Evolutionary conservation across 2,113 vertebrate species (phyloP).

Genomic region (Microcebus ravelobensis): DNA sequence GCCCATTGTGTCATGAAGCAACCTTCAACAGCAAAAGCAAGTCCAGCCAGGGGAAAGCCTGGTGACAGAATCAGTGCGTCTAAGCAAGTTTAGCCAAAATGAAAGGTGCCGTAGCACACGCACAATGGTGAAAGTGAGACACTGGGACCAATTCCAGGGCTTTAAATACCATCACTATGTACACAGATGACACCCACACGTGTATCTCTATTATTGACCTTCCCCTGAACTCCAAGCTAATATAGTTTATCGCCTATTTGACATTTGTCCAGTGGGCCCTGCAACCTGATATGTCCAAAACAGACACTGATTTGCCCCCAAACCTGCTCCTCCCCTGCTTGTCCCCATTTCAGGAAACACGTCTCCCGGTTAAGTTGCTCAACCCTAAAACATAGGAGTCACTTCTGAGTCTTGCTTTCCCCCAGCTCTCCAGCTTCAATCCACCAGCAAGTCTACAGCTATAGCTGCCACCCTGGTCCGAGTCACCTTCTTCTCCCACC

Average conservation of each 20-base stretch:
- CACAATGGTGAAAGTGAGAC: not conserved
- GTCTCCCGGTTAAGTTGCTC: not conserved
- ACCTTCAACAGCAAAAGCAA: not conserved
- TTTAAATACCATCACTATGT: not conserved
- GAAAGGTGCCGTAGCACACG: accelerated
- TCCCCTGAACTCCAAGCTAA: not conserved
- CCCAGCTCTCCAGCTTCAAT: not conserved
- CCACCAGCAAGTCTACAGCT: not conserved
- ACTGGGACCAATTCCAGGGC: not conserved
- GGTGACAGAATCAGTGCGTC: not conserved
- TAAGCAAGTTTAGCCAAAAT: not conserved
- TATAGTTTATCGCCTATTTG: not conserved
- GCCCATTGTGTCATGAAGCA: not conserved
- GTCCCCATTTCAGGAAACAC: not conserved
- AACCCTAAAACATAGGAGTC: not conserved
- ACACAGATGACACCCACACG: not conserved
- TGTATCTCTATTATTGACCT: not conserved
- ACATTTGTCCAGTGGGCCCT: not conserved
- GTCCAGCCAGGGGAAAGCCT: not conserved
- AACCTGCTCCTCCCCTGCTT: not conserved
- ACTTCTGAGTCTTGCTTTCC: not conserved
- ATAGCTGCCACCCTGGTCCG: not conserved
- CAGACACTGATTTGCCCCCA: not conserved
- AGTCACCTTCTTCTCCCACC: not conserved
- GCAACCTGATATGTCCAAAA: not conserved